Evolutionary conservation across 2,888 invertebrate species (phyloP).

Genomic region (Drosophila quasianomalipes): DNA sequence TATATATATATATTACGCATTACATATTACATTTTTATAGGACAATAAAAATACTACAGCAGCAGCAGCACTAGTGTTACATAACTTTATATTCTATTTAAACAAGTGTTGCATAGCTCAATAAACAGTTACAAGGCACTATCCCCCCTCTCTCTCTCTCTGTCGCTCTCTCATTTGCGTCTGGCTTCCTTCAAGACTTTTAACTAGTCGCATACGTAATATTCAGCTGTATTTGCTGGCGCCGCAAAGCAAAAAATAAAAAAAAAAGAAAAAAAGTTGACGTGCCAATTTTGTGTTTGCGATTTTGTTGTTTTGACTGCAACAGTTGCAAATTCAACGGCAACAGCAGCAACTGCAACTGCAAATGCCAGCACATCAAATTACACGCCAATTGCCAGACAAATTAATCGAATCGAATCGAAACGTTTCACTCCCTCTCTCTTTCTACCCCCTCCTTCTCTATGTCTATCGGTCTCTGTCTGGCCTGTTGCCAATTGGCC

Average conservation of each 20-base stretch:
- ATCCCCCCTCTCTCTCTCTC: neutral
- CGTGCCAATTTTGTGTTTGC: conserved; percentile 47
- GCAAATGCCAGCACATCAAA: conserved; percentile 46
- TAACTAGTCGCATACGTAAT: conserved; percentile 42
- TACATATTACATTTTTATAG: too few species aligned
- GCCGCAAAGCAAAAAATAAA: conserved; percentile 20
- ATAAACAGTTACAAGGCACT: conserved; percentile 2
- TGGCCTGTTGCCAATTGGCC: conserved; percentile 47
- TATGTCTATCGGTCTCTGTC: neutral
- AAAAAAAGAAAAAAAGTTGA: conserved; percentile 9
- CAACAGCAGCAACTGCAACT: conserved; percentile 12
- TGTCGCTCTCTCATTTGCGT: neutral
- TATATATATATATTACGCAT: too few species aligned
- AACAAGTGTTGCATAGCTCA: conserved; percentile 7
- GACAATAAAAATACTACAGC: too few species aligned
- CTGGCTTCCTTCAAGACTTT: conserved; percentile 24
- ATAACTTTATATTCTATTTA: neutral
- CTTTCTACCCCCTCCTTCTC: neutral
- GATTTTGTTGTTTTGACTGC: conserved; percentile 37
- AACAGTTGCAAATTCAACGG: conserved; percentile 16
- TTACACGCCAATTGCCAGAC: conserved; percentile 55
- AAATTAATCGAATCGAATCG: conserved; percentile 55
- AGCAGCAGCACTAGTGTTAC: neutral
- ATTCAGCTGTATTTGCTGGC: conserved; percentile 31
- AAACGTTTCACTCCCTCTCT: neutral